Evolutionary conservation across 2,888 invertebrate species (phyloP).

Genomic region (Sphaeridia pumilis): DNA sequence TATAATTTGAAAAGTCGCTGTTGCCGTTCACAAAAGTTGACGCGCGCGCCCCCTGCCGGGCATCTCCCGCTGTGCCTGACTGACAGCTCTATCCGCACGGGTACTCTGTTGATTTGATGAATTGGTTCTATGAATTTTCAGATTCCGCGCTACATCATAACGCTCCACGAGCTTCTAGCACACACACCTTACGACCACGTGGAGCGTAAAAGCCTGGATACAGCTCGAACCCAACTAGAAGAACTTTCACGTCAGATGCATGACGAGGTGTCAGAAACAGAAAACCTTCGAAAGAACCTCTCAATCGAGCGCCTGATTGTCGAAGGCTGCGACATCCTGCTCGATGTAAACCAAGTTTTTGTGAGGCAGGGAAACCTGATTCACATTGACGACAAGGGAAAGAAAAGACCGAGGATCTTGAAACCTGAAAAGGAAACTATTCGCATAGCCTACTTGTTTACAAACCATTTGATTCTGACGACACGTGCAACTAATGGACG

Average conservation of each 20-base stretch:
- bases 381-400: slow-evolving; percentile 31
- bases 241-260: slow-evolving; percentile 69
- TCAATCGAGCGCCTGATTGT: slow-evolving; percentile 88
- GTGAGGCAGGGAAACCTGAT: slow-evolving; percentile 63
- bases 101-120: no score
- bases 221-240: slow-evolving; percentile 74
- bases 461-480: slow-evolving; percentile 75
- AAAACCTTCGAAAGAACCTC: slow-evolving; percentile 78
- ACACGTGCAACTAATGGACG: slow-evolving; percentile 69
- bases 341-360: slow-evolving; percentile 87
- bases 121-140: slow-evolving; percentile 3
- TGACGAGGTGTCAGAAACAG: slow-evolving; percentile 71
- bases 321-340: slow-evolving; percentile 80
- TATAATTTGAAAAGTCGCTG: no score
- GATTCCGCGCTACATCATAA: slow-evolving; percentile 86
- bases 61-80: no score
- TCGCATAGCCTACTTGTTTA: slow-evolving; percentile 79
- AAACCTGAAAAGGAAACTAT: slow-evolving; percentile 56
- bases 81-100: no score
- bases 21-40: no score
- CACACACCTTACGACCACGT: slow-evolving; percentile 88
- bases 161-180: slow-evolving; percentile 75
- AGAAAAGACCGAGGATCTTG: slow-evolving; percentile 49
- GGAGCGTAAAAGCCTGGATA: slow-evolving; percentile 75
- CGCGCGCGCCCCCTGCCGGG: no score